Conservation (phyloP, 2,797 vertebrate genomes). For the Varecia variegata region DNA sequence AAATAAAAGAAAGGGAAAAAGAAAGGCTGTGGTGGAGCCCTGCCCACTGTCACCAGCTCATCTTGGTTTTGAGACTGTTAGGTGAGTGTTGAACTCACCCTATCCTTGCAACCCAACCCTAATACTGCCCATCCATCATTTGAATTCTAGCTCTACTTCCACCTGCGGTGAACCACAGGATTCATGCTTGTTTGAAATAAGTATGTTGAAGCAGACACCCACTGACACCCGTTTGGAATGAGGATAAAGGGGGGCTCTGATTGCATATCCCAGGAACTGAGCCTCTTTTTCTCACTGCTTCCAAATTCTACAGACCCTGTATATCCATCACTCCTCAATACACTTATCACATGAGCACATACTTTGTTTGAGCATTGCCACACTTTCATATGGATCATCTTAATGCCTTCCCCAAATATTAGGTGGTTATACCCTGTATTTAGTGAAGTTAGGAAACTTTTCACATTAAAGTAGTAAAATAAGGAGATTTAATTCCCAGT, state of each 20-base stretch:
- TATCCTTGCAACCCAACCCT: background rate
- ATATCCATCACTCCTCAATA: rapidly evolving
- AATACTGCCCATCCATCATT: background rate
- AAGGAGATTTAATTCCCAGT: background rate
- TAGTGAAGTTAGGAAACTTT: background rate
- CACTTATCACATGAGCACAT: background rate
- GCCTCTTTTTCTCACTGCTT: background rate
- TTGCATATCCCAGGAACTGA: background rate
- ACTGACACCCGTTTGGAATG: background rate
- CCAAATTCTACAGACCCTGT: background rate
- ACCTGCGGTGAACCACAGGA: background rate
- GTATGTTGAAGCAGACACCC: background rate
- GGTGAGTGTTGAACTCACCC: background rate
- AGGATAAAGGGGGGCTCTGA: background rate
- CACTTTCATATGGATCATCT: background rate
- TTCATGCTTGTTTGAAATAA: background rate
- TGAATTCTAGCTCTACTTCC: too few relatives aligned
- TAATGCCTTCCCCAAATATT: background rate
- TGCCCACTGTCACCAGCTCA: background rate
- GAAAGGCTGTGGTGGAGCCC: background rate
- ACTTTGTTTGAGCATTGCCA: background rate
- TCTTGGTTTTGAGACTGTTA: background rate
- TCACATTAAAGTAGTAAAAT: background rate
- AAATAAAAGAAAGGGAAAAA: background rate
- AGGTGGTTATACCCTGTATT: background rate